These are phyloP conservation scores for Lymantria dispar DNA, from an alignment of 2,888 invertebrate species.

Conservation along the genomic window DNA sequence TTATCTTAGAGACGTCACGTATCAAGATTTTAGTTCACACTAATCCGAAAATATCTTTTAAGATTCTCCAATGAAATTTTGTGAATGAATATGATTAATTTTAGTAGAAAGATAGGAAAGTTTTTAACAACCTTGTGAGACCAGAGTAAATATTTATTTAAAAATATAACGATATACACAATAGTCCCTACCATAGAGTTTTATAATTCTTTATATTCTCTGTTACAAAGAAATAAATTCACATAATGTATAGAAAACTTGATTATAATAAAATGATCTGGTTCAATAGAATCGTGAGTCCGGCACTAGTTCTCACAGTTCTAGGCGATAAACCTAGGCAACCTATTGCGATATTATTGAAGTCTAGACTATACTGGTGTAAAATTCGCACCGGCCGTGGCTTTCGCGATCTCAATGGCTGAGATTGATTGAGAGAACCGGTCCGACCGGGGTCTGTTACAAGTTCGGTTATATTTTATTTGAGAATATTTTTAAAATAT, in stretches of 20 bases:
- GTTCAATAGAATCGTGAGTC: slow-evolving; percentile 50
- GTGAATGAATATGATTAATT: no score
- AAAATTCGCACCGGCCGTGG: slow-evolving; percentile 73
- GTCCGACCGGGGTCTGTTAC: slow-evolving; percentile 45
- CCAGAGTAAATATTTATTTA: no score
- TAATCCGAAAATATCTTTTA: no score
- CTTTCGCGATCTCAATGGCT: slow-evolving; percentile 72
- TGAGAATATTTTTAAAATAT: slow-evolving; percentile 28
- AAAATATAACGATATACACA: no score
- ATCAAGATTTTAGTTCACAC: no score
- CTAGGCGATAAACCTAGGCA: slow-evolving; percentile 54
- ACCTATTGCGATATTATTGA: slow-evolving; percentile 60
- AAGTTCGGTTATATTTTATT: slow-evolving; percentile 30
- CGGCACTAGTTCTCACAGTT: slow-evolving; percentile 71
- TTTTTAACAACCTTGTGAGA: no score
- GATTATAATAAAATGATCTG: slow-evolving; percentile 39
- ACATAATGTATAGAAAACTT: slow-evolving; percentile 25
- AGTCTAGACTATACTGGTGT: slow-evolving; percentile 75
- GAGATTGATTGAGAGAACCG: slow-evolving; percentile 72
- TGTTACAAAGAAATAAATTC: slow-evolving; percentile 17
- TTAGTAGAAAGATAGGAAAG: no score
- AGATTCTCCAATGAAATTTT: no score
- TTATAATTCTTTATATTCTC: no score
- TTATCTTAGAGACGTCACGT: no score
- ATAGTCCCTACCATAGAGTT: no score